Conservation (phyloP, 2,797 vertebrate species). For the Typhlichthys eigenmanni region DNA sequence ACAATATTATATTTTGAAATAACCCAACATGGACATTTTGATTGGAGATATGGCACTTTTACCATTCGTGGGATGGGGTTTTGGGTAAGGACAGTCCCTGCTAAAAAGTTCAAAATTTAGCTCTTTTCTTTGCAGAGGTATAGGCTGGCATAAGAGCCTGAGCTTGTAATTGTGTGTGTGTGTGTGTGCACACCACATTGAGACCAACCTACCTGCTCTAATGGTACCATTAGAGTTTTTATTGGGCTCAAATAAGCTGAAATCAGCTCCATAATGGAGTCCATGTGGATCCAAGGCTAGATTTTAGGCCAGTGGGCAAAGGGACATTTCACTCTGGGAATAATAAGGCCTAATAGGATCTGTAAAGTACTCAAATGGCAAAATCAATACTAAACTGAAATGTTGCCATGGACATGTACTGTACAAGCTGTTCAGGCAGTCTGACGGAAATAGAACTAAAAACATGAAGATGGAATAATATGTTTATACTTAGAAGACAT, state of each 20-base stretch:
- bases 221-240: conserved; percentile 62
- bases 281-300: conserved; percentile 29
- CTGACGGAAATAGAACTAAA: too few species aligned
- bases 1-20: too few species aligned
- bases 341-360: conserved; percentile 71
- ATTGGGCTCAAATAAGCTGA: conserved; percentile 55
- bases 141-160: conserved; percentile 11
- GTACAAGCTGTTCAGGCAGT: neutral
- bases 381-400: conserved; percentile 71
- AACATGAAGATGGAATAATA: too few species aligned
- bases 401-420: conserved; percentile 67
- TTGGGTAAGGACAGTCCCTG: too few species aligned
- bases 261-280: conserved; percentile 58
- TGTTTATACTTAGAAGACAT: neutral
- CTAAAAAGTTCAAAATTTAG: too few species aligned
- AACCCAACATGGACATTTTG: too few species aligned
- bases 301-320: conserved; percentile 50
- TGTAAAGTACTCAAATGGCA: conserved; percentile 67
- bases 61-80: too few species aligned
- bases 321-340: conserved; percentile 53
- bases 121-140: neutral
- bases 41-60: too few species aligned
- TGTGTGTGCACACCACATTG: conserved; percentile 1
- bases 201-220: conserved; percentile 59
- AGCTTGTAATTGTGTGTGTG: conserved; percentile 1